Conservation (phyloP, 2,113 vertebrate species). For the Azemiops feae region DNA sequence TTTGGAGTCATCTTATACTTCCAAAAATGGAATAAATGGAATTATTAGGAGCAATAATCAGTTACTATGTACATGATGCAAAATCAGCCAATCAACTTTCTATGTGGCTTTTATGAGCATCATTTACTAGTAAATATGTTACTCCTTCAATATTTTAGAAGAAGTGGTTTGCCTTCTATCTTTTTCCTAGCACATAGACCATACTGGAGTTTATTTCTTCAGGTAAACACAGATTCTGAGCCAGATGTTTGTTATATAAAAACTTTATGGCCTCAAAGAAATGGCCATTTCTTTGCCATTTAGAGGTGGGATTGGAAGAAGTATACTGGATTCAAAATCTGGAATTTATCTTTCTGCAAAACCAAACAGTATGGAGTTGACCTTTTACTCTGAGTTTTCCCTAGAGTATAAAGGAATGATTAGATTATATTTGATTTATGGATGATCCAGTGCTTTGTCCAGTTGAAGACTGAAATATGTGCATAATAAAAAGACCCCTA, state of each 20-base stretch:
- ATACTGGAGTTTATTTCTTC: not conserved
- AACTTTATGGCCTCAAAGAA: not conserved
- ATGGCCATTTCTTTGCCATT: not conserved
- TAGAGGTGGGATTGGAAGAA: too few species aligned
- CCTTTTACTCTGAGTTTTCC: not conserved
- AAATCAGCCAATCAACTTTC: slow-evolving; percentile 20
- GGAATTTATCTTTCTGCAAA: not conserved
- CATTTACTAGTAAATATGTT: not conserved
- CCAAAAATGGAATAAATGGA: slow-evolving; percentile 1
- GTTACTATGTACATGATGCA: slow-evolving; percentile 15
- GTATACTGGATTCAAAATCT: not conserved
- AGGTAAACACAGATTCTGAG: not conserved
- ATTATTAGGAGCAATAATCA: slow-evolving; percentile 41
- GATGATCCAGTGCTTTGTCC: not conserved
- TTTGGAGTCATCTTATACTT: not conserved
- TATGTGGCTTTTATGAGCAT: slow-evolving; percentile 15
- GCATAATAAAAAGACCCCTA: not conserved
- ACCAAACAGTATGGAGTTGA: not conserved
- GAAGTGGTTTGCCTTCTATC: not conserved
- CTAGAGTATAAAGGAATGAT: not conserved
- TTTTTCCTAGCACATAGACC: not conserved
- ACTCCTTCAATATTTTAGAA: fast-evolving
- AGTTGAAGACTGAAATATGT: not conserved
- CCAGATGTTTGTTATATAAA: not conserved
- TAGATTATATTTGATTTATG: not conserved